phyloP scores from a whole-genome alignment of 1,140 invertebrate genomes.

The Dufourea novaeangliae region DNA sequence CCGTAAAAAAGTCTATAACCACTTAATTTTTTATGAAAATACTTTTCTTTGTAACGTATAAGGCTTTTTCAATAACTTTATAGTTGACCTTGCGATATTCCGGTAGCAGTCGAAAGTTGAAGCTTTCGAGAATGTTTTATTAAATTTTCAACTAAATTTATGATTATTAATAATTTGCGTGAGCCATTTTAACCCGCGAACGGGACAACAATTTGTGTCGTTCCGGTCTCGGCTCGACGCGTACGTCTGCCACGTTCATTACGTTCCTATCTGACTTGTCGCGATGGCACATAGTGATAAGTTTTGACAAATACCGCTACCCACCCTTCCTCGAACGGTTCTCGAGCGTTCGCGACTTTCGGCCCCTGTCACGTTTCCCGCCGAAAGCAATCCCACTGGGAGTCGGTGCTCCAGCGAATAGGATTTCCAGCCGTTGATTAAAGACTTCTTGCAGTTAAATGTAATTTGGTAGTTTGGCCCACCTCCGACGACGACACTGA shows the following conservation, averaged over 20 bases:
- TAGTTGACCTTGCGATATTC: no score
- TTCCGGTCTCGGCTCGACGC: conserved; percentile 35
- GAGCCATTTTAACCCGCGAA: no score
- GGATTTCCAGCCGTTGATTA: conserved; percentile 42
- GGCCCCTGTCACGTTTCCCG: not conserved
- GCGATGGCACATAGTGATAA: conserved; percentile 68
- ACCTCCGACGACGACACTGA: not conserved
- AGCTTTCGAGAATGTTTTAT: no score
- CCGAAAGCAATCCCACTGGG: conserved; percentile 28
- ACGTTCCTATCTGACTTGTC: conserved; percentile 53
- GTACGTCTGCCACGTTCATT: conserved; percentile 51
- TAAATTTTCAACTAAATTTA: no score
- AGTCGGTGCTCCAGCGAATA: conserved; percentile 9
- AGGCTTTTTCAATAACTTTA: no score
- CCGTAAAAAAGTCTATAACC: no score
- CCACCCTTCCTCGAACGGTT: conserved; percentile 17
- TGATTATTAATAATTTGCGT: no score
- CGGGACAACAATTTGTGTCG: conserved; percentile 23
- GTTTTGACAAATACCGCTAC: conserved; percentile 61
- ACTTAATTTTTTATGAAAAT: no score
- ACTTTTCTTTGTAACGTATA: no score
- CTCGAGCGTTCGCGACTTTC: conserved; percentile 41
- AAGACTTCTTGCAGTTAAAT: conserved; percentile 46
- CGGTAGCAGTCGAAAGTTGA: no score
- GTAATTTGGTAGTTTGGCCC: conserved; percentile 39